These are phyloP conservation scores for Synergus laeviventris DNA, from an alignment of 2,888 invertebrate species.

Conservation along the genomic window DNA sequence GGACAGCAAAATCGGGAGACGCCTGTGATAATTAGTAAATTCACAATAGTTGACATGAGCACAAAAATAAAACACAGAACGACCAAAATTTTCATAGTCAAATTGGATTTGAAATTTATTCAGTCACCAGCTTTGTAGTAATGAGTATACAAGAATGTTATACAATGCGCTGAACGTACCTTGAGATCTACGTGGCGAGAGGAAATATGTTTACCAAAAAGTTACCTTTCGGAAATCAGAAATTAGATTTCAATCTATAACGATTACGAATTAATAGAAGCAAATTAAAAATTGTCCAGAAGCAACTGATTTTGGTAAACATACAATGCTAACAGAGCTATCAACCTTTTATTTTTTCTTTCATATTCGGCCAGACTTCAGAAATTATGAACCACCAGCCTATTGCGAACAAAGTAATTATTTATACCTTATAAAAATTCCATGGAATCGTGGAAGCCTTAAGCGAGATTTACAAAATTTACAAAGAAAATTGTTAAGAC, in stretches of 20 bases:
- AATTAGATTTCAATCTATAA: not conserved
- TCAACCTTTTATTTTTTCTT: slow-evolving; percentile 24
- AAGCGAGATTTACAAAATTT: slow-evolving; percentile 17
- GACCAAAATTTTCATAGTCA: slow-evolving; percentile 67
- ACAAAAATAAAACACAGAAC: slow-evolving; percentile 71
- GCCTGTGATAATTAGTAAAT: slow-evolving; percentile 58
- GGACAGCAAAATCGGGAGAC: slow-evolving; percentile 34
- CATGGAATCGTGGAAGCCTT: slow-evolving; percentile 9
- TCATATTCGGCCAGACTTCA: slow-evolving; percentile 13
- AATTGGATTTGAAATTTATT: slow-evolving; percentile 75
- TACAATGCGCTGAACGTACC: slow-evolving; percentile 71
- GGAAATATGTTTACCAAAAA: slow-evolving; percentile 70
- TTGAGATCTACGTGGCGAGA: slow-evolving; percentile 68
- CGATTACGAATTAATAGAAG: slow-evolving; percentile 5
- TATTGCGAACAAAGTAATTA: slow-evolving; percentile 21
- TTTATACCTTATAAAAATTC: slow-evolving; percentile 38
- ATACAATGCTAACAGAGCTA: slow-evolving; percentile 52
- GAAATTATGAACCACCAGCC: slow-evolving; percentile 37
- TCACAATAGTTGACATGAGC: slow-evolving; percentile 53
- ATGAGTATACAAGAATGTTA: slow-evolving; percentile 72
- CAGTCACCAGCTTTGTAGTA: slow-evolving; percentile 70
- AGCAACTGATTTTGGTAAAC: slow-evolving; percentile 64
- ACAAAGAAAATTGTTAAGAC: slow-evolving; percentile 6
- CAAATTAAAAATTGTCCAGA: slow-evolving; percentile 43
- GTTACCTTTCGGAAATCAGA: slow-evolving; percentile 35